Evolutionary conservation across 2,797 vertebrate genomes (phyloP), one percentile per base, ranked within the genome.

Genomic region (Coendou prehensilis): DNA sequence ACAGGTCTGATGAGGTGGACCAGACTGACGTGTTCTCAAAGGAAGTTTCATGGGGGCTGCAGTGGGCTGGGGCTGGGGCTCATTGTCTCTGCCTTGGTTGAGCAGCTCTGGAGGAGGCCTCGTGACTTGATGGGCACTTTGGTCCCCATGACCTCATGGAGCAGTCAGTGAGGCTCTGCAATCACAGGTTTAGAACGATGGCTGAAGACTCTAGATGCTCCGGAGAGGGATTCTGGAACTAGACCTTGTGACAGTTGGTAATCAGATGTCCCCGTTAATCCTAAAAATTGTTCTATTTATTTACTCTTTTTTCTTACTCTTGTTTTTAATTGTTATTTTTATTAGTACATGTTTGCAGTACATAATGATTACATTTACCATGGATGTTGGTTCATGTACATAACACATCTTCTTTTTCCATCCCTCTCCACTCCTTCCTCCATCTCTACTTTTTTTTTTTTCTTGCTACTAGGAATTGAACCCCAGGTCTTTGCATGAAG

Each of bases 111-210:
- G 41, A 47, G 73, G n/a, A 71, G n/a, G 45, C 45, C 28, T 76
- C 0, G 6, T 22, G 37, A 15, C 45, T 50, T 17, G 73, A 15
- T 45, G 73, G 73, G 47, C 45, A 76, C 9, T 47, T 9, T 28
- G 28, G 75, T 30, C 52, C 75, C 75, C 47, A 18, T 52, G 75
- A 7, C 6, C 47, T 52, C 14, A 18, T 9, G 28, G 75, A 52
- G 28, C 1, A 15, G 8, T 78, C 28, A 50, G 10, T 2, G 7
- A 28, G 47, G 75, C 28, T 78, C 15, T 9, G 0, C 1, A 0
- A 17, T 45, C 37, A 45, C 69, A 45, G 37, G 37, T 41, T 73
- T 2, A 30, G 14, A 30, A 30, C 75, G 52, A 26, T 30, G 26
- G 47, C 14, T 76, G 71, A 41, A 47, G 45, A 76, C 18, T 33